Base-by-base conservation (phyloP, 2,113 vertebrate species). In the Chrysochloris asiatica region DNA sequence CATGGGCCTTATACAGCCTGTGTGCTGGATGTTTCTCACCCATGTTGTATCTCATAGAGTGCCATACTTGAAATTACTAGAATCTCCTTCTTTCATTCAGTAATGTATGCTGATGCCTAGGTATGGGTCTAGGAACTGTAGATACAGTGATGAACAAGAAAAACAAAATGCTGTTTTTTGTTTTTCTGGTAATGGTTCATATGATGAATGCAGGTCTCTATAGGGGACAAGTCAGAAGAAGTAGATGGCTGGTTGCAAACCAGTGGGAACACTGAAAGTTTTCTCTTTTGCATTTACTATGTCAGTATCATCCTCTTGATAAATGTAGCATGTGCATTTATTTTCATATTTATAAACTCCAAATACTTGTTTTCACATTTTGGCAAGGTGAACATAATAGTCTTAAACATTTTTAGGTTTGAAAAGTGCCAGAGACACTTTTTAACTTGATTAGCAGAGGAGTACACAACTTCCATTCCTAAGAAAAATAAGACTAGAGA, bases 401-500 rank as follows among this genome's bases (percentile, higher is more conserved):
- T 47, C 95, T 89, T 36, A 95, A 90, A 54, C 47, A 85, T 61
- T 85, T 93, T 95, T 90, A 93, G 84, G 75, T 92, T 92, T 65
- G 54, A 96, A 79, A 73, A 95, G 52, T 48, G 63, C 86, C 93
- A 96, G 67, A 93, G 89, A 94, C 19, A 81, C 84, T 95, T 80
- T 89, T 45, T 94, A 97, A 97, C 72, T 47, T 80, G 43, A 76
- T 95, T 96, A 96, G 93, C 13, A 94, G 90, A 97, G 61, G 8
- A 83, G 56, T 61, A 96, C 9, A 95, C 65, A 82, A 80, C 72
- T 97, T 97, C 95, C 75, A 90, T 90, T 97, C 96, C 93, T 90
- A 92, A 94, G 81, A 77, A 94, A 86, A 96, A 92, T 92, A n/a
- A 73, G 86, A 95, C 95, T 95, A 97, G 71, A 97, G 93, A 95